Conservation (phyloP, 2,888 invertebrate genomes). For the Hypolimnas misippus region DNA sequence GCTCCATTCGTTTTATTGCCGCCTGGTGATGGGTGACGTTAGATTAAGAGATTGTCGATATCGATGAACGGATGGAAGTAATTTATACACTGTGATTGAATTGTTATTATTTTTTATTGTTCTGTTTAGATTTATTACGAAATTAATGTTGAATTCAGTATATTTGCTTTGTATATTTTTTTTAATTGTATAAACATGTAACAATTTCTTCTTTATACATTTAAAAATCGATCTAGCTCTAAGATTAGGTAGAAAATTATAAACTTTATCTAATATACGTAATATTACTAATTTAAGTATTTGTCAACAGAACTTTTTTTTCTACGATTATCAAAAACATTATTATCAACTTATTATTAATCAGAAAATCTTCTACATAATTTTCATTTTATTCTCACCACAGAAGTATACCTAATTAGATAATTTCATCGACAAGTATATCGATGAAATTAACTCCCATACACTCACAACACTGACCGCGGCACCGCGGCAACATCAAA, state of each 20-base stretch:
- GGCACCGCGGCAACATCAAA: slow-evolving; percentile 81
- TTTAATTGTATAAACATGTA: too few species aligned
- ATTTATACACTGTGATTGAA: neutral
- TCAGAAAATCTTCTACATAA: neutral
- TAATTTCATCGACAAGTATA: slow-evolving; percentile 14
- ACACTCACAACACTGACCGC: slow-evolving; percentile 61
- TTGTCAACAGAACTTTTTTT: neutral
- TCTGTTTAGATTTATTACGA: too few species aligned
- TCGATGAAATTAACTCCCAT: slow-evolving; percentile 44
- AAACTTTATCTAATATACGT: too few species aligned
- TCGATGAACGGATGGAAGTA: slow-evolving; percentile 49
- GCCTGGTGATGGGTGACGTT: slow-evolving; percentile 57
- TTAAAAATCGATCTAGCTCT: too few species aligned
- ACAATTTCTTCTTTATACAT: too few species aligned
- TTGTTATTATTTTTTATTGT: neutral
- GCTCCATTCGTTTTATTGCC: slow-evolving; percentile 83
- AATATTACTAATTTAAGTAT: too few species aligned
- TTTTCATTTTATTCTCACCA: neutral
- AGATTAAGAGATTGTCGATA: slow-evolving; percentile 51
- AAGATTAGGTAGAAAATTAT: too few species aligned
- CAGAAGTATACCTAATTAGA: neutral
- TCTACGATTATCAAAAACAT: too few species aligned
- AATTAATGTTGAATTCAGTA: too few species aligned
- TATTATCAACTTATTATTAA: too few species aligned
- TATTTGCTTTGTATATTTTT: too few species aligned